Evolutionary conservation across 1,140 invertebrate genomes (phyloP), one percentile per base, ranked within the genome.

Genomic region (Aphelenchoides avenae): DNA sequence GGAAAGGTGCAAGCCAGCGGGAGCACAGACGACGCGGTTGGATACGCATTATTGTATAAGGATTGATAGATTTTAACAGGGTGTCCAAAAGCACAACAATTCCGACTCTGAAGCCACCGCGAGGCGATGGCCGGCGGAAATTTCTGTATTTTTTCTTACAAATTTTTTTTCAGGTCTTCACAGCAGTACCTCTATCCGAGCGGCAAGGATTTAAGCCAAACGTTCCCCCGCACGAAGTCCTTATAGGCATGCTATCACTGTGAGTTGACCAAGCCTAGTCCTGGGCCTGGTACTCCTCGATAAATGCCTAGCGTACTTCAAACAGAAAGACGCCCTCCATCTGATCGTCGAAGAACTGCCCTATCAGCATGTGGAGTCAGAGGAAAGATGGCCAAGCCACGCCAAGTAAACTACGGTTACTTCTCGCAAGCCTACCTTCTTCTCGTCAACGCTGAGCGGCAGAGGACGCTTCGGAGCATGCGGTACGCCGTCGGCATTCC

Each of bases 391-490:
- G 61, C 31, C 20, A 9, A 15, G 20, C 29, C 40, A 47, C 4
- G 6, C 59, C 18, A 24, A 57, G 24, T 1, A 30, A 6, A 15
- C n/a, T n/a, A n/a, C n/a, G n/a, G n/a, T n/a, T n/a, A n/a, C n/a
- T n/a, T n/a, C n/a, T n/a, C n/a, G n/a, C n/a, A n/a, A 15, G 15
- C 56, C 40, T 41, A 73, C 70, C 49, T 31, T 61, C 31, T 72
- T 73, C 46, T 73, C 70, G 0, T 37, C 53, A 1, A 29, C 26
- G 37, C 47, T 68, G 22, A 73, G 51, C n/a, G 65, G 61, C n/a
- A 64, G 27, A 33, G 57, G 36, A 30, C 70, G 41, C 30, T 57
- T 68, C n/a, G 70, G 70, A n/a, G 70, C 70, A 42, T 67, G 71
- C 1, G 70, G 29, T 22, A 53, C 39, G 26, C 51, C 36, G 1